Conservation (phyloP, 2,113 vertebrate genomes). For the Cygnus buccinator region DNA sequence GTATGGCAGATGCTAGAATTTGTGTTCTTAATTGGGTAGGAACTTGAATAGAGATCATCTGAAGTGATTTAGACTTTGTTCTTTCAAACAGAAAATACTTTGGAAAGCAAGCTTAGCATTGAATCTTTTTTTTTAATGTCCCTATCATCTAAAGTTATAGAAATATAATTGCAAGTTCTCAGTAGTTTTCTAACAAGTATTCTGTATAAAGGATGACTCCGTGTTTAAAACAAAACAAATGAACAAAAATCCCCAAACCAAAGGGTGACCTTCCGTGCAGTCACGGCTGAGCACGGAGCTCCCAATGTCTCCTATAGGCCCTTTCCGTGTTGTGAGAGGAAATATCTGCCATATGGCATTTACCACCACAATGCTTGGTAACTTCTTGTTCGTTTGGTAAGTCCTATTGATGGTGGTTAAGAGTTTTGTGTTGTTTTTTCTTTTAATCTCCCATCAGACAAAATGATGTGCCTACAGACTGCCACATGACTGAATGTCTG, state of each 20-base stretch:
- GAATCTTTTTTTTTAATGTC: background rate
- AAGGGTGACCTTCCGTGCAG: background rate
- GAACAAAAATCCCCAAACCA: background rate
- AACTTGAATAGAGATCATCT: background rate
- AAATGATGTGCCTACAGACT: background rate
- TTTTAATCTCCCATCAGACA: background rate
- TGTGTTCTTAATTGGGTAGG: background rate
- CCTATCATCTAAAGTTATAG: background rate
- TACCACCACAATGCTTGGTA: background rate
- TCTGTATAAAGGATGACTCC: background rate
- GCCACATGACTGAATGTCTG: background rate
- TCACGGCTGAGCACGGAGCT: background rate
- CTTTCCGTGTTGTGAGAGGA: background rate
- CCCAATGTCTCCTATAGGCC: background rate
- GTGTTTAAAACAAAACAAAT: background rate
- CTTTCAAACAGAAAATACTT: background rate
- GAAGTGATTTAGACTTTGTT: background rate
- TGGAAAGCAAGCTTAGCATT: background rate
- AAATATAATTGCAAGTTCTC: background rate
- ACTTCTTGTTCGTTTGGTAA: background rate
- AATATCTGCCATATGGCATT: background rate
- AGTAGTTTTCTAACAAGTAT: background rate
- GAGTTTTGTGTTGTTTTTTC: background rate
- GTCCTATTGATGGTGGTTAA: accelerated
- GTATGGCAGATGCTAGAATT: background rate